A percentile compares a stretch with the other conserved stretches of the same genome.
Evolutionary conservation across 2,113 vertebrate species (phyloP).

Genomic region (Thymallus thymallus): DNA sequence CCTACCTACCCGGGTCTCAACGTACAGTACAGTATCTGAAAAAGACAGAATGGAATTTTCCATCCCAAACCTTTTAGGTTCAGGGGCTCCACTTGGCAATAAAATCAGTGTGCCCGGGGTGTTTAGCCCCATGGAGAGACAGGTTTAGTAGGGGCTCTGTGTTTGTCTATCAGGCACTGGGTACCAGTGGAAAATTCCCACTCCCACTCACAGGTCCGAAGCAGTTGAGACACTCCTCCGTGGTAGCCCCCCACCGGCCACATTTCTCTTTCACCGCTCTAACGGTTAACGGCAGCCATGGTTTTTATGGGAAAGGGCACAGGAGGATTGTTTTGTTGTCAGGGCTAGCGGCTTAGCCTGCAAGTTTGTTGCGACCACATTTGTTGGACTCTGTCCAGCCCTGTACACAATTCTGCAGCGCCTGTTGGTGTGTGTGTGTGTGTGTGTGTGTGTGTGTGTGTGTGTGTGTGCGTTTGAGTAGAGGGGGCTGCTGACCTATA

Average conservation of each 20-base stretch:
- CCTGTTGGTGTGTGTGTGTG: background rate
- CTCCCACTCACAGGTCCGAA: slow-evolving; percentile 49
- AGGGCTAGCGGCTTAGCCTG: slow-evolving; percentile 52
- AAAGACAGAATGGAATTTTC: slow-evolving; percentile 73
- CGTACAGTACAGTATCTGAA: slow-evolving; percentile 3
- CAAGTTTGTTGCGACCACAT: slow-evolving; percentile 58
- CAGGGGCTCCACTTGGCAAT: slow-evolving; percentile 62
- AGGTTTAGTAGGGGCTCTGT: slow-evolving; percentile 58
- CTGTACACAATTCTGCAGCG: slow-evolving; percentile 47
- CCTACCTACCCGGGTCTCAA: too few relatives aligned
- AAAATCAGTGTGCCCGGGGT: slow-evolving; percentile 60
- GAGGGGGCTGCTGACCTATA: background rate
- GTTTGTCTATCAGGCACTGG: slow-evolving; percentile 68
- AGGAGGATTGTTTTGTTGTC: slow-evolving; percentile 75
- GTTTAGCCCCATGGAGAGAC: slow-evolving; percentile 56
- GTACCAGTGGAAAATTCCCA: slow-evolving; percentile 79
- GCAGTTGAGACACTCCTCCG: slow-evolving; percentile 33
- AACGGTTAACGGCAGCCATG: slow-evolving; percentile 54
- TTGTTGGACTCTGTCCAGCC: slow-evolving; percentile 43
- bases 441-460: slow-evolving; percentile 13
- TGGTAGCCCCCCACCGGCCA: slow-evolving; percentile 50
- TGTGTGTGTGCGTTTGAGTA: slow-evolving; percentile 8
- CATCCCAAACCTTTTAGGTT: slow-evolving; percentile 64
- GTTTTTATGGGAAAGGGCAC: slow-evolving; percentile 69
- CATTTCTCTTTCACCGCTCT: slow-evolving; percentile 64